A percentile compares a stretch with the other conserved stretches of the same genome.
Evolutionary conservation across 2,888 invertebrate genomes (phyloP).

Genomic region (Chesias legatella): DNA sequence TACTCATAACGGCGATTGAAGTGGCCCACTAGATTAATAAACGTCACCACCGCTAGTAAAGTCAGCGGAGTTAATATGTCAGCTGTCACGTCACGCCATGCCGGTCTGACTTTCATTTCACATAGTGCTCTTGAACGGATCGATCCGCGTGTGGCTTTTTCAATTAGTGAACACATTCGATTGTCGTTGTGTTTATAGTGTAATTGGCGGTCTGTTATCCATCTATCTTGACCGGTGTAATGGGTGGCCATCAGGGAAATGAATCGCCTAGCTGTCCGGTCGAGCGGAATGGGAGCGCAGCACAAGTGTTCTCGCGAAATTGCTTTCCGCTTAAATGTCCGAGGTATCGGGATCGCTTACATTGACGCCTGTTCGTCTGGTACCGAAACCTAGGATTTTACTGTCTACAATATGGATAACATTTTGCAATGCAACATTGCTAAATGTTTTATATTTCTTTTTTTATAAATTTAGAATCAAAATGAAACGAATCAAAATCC

Average conservation of each 20-base stretch:
- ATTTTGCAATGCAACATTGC: too few species aligned
- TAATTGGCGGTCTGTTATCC: conserved; percentile 76
- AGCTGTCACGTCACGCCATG: conserved; percentile 63
- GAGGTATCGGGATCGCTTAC: conserved; percentile 52
- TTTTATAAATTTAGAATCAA: too few species aligned
- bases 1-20: conserved; percentile 49
- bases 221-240: conserved; percentile 76
- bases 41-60: conserved; percentile 66
- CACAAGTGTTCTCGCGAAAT: conserved; percentile 62
- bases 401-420: too few species aligned
- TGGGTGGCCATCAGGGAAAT: conserved; percentile 76
- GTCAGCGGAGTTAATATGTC: conserved; percentile 73
- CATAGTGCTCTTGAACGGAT: conserved; percentile 74
- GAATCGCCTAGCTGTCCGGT: conserved; percentile 61
- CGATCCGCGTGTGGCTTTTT: conserved; percentile 69
- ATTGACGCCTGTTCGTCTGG: conserved; percentile 46
- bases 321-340: conserved; percentile 63
- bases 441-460: too few species aligned
- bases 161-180: conserved; percentile 77
- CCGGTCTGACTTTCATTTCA: conserved; percentile 67
- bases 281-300: conserved; percentile 53
- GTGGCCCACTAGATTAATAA: conserved; percentile 69
- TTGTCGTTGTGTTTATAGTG: conserved; percentile 76
- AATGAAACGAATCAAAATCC: too few species aligned
- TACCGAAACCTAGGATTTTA: too few species aligned